Evolutionary conservation across 92 coral and sea anemone genomes (phyloP).

Genomic region (Parazoanthus darwini): DNA sequence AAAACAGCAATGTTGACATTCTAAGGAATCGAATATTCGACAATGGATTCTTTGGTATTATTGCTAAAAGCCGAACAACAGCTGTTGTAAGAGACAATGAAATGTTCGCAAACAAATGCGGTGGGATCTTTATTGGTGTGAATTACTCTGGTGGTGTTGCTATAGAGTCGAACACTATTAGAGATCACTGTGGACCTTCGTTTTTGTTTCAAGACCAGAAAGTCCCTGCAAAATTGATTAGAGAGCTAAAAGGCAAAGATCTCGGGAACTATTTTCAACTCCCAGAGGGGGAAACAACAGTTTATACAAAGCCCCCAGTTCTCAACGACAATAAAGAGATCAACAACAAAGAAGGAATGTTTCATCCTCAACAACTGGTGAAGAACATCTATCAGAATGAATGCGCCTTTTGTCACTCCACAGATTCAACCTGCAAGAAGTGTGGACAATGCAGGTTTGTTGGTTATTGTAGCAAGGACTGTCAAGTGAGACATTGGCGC

Average conservation of each 20-base stretch:
- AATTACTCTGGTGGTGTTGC: conserved; percentile 54
- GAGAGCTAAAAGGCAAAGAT: too few relatives aligned
- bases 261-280: neutral
- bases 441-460: conserved; percentile 65
- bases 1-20: conserved; percentile 9
- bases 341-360: conserved; percentile 48
- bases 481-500: conserved; percentile 57
- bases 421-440: conserved; percentile 15
- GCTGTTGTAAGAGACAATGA: too few relatives aligned
- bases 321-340: conserved; percentile 34
- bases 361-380: conserved; percentile 54
- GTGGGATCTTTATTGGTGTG: conserved; percentile 33
- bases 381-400: conserved; percentile 15
- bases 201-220: neutral
- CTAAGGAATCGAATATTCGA: conserved; percentile 13
- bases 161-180: conserved; percentile 58
- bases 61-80: too few relatives aligned
- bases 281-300: neutral
- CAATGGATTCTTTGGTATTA: too few relatives aligned
- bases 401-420: conserved; percentile 32
- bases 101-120: too few relatives aligned
- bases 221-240: neutral
- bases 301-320: conserved; percentile 52
- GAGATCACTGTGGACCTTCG: conserved; percentile 75
- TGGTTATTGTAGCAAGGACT: conserved; percentile 59